Evolutionary conservation across 2,888 invertebrate species (phyloP).

Genomic region (Lochmaea crataegi): DNA sequence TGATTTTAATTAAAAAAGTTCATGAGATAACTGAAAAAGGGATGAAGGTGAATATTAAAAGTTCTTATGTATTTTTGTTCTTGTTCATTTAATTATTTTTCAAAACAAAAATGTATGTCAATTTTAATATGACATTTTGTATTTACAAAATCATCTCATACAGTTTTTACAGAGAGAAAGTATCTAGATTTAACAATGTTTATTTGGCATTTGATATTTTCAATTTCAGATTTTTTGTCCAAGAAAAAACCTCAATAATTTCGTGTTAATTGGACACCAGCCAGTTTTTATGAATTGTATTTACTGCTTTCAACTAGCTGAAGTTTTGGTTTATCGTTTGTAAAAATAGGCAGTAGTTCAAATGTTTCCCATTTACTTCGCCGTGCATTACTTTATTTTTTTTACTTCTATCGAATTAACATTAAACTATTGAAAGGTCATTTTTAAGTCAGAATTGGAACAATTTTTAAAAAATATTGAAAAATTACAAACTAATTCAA

Average conservation of each 20-base stretch:
- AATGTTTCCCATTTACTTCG: not conserved
- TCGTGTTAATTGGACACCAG: slow-evolving; percentile 1
- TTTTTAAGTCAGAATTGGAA: slow-evolving; percentile 18
- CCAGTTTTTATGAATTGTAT: not conserved
- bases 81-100: slow-evolving; percentile 46
- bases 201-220: slow-evolving; percentile 30
- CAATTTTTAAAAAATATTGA: slow-evolving; percentile 14
- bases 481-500: not conserved
- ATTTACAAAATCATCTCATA: slow-evolving; percentile 52
- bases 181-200: slow-evolving; percentile 34
- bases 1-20: no score
- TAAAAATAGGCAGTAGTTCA: not conserved
- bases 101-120: slow-evolving; percentile 49
- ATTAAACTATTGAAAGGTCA: not conserved
- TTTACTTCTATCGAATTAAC: not conserved
- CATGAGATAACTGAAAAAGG: not conserved
- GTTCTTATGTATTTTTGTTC: slow-evolving; percentile 20
- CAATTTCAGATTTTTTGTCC: slow-evolving; percentile 7
- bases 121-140: slow-evolving; percentile 50
- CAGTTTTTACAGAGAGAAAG: slow-evolving; percentile 44
- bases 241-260: not conserved
- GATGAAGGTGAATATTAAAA: slow-evolving; percentile 15
- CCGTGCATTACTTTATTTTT: not conserved
- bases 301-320: not conserved
- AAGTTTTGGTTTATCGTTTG: not conserved